Base-by-base conservation (phyloP, 2,113 vertebrate species). In the Amblyornis subalaris region DNA sequence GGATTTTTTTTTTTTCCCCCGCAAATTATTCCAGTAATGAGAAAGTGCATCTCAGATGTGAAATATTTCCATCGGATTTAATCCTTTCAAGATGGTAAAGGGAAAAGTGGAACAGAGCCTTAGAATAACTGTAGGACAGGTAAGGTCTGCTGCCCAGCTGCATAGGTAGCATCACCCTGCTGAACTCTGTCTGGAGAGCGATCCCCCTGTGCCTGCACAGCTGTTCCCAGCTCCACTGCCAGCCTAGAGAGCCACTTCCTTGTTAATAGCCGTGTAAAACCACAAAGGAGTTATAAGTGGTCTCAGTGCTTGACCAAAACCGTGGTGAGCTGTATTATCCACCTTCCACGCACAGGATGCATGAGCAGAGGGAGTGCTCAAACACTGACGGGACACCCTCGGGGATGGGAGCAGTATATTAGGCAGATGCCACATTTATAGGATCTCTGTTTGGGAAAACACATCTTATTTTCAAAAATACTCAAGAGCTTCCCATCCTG, bases 121-220 rank as follows among this genome's bases (percentile, higher is more conserved):
- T 38, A 21, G 33, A 65, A 67, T 31, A 71, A 16, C 35, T 29
- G 50, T 21, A 78, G 42, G 60, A n/a, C 24, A 58, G 54, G 50
- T 75, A 47, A 72, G 47, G 57, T 7, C 33, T 64, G 75, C 75
- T 92, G 64, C 69, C 45, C 55, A 35, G 38, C 58, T 75, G 53
- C 40, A 22, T 3, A 0, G 0, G 1, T 1, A 62, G 51, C 72
- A 64, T 36, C 47, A 10, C 53, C 40, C 61, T 5, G 1, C 57
- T 72, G 76, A 84, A 6, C n/a, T 19, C 20, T n/a, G n/a, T 10
- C n/a, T 28, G 51, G 7, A 74, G 47, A 58, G 33, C 1, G 4
- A 53, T 29, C 64, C 36, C 47, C 45, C 36, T 0, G 0, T 12
- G 33, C 38, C 64, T 62, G 54, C 7, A 2, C 24, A 71, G 38